Conservation (phyloP, 2,888 invertebrate genomes). For the Sceliomorpha sp. region DNA sequence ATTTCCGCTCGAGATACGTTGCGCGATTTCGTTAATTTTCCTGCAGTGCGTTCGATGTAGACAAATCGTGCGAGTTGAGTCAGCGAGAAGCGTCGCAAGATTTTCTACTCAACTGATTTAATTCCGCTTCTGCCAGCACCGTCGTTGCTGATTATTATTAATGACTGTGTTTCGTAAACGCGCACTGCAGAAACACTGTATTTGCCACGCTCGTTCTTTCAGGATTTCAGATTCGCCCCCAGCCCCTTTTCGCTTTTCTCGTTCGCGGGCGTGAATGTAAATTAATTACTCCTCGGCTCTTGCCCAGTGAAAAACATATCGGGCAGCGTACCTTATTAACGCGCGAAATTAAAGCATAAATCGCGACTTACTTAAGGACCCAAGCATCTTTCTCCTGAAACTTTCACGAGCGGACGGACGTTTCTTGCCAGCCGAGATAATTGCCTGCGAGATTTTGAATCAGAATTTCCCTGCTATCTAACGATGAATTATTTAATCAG, state of each 20-base stretch:
- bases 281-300: conserved; percentile 73
- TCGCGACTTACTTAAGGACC: conserved; percentile 75
- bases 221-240: conserved; percentile 52
- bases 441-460: conserved; percentile 52
- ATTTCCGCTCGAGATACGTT: conserved; percentile 12
- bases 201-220: conserved; percentile 56
- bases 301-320: conserved; percentile 75
- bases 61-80: conserved; percentile 56
- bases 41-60: conserved; percentile 44
- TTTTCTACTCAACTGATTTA: conserved; percentile 68
- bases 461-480: conserved; percentile 40
- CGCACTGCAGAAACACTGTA: conserved; percentile 57
- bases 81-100: conserved; percentile 60
- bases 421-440: conserved; percentile 41
- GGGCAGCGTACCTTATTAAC: conserved; percentile 73
- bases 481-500: conserved; percentile 47
- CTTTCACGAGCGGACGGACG: conserved; percentile 41
- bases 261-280: conserved; percentile 73
- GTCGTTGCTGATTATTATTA: conserved; percentile 70
- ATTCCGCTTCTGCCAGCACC: conserved; percentile 62
- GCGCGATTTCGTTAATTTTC: conserved; percentile 31
- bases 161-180: conserved; percentile 66
- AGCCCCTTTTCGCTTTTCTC: conserved; percentile 66
- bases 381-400: conserved; percentile 55
- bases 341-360: conserved; percentile 77